Evolutionary conservation across 2,888 invertebrate species (phyloP), one percentile per base, ranked within the genome.

Genomic region (Epicampocera succincta): DNA sequence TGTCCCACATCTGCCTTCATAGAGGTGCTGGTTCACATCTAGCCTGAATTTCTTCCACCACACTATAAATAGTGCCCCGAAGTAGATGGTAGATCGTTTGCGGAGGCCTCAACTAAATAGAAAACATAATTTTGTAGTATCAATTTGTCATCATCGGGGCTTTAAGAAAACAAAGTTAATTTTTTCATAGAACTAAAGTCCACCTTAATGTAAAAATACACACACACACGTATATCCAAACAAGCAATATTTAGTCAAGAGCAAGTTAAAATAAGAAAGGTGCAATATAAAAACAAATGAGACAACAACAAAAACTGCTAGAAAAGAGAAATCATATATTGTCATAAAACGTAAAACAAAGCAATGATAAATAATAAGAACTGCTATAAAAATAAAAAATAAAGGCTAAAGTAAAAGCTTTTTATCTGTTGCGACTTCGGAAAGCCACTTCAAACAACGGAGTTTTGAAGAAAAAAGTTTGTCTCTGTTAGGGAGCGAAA

Each of bases 311-410:
- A 65, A 63, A 69, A 65, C 25, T 50, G 46, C 8, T 15, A 46
- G 9, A 48, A 58, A 25, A 4, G 15, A n/a, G 38, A 73, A 73
- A 50, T 60, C 74, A 69, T 72, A 72, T 68, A 65, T 56, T 54
- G 65, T 48, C 73, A 60, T 74, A 77, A 81, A 81, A 81, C 61
- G 56, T 42, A 38, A 68, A 76, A 77, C 68, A 61, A 77, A 69
- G 52, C 60, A 60, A 74, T 77, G 52, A 77, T 69, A 77, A 77
- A 77, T 69, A 82, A 65, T 60, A 60, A 72, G 63, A 58, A 58
- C 19, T 42, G 38, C 25, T 46, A 40, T 77, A 48, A 77, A 56
- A 52, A 61, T 60, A 21, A 46, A 60, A 12, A 29, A 40, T 12
- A 19, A 58, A 54, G 63, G 5, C 52, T 8, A 33, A 46, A 21